Base-by-base conservation (phyloP, 1,140 invertebrate species). In the Hyles vespertilio region DNA sequence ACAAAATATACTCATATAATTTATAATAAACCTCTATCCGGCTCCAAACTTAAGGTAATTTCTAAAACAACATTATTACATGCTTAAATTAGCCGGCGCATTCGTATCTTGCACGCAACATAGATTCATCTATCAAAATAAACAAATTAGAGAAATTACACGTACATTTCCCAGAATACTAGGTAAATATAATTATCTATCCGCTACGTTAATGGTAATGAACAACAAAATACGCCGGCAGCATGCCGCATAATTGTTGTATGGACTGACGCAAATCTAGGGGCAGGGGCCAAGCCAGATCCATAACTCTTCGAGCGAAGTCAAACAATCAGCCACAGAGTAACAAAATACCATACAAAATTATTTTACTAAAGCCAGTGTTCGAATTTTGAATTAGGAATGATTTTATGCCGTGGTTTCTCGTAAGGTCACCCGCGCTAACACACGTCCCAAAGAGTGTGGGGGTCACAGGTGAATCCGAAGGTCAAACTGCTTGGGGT, bases 241-340 rank as follows among this genome's bases (percentile, higher is more conserved):
- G 74, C 72, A 76, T 70, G 74, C 70, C 71, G 69, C 67, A 76
- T 82, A 82, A 84, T 82, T 84, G 74, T 82, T 82, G 73, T 50
- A 67, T 64, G 72, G 74, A 81, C 80, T 81, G 80, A 83, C 80
- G 79, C 77, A 77, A 70, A 79, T 70, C 74, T 62, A 32, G 62
- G 79, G 79, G 62, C 72, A 85, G 59, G 65, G 79, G 77, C 55
- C 82, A 85, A 77, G 65, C 66, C 56, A 73, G 76, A 81, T 79
- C 61, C 75, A 83, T 83, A 80, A 85, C 71, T 83, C 32, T 22
- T 46, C 51, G 34, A 68, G 63, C 58, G 67, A 56, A 56, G 67
- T 54, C 52, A 63, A 52, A 61, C 43, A 46, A 57, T 54, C 11
- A 40, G n/a, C 52, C 56, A 65, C 56, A 71, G 65, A 36, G 3